These are phyloP conservation scores for Pipistrellus nathusii DNA, from an alignment of 2,797 vertebrate genomes.

Conservation along the genomic window DNA sequence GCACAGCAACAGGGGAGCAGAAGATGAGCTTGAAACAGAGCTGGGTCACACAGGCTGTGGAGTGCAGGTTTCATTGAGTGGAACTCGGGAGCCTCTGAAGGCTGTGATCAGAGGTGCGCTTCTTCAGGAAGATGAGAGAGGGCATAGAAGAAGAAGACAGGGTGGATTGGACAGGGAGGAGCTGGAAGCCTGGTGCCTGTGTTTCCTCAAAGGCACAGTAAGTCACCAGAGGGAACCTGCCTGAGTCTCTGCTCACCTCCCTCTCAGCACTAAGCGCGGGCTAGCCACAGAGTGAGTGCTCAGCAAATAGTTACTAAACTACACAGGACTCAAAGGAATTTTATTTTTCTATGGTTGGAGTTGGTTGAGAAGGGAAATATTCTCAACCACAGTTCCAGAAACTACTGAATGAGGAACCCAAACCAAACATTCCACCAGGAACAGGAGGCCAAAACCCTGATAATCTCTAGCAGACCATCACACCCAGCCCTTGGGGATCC, in stretches of 20 bases:
- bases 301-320: not conserved
- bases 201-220: not conserved
- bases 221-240: not conserved
- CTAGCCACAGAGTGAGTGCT: not conserved
- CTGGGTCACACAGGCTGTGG: not conserved
- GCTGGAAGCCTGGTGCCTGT: not conserved
- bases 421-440: conserved; percentile 67
- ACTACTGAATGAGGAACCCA: conserved; percentile 59
- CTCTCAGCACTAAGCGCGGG: not conserved
- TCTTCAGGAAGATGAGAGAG: not conserved
- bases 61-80: not conserved
- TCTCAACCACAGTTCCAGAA: conserved; percentile 49
- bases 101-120: not conserved
- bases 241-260: not conserved
- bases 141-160: not conserved
- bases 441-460: conserved; percentile 36
- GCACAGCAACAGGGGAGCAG: not conserved
- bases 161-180: not conserved
- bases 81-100: not conserved
- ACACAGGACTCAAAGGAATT: not conserved
- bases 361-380: conserved; percentile 47
- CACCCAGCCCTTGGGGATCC: conserved; percentile 49
- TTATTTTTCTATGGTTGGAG: not conserved
- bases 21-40: not conserved
- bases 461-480: conserved; percentile 18